Evolutionary conservation across 1,140 invertebrate genomes (phyloP).

Genomic region (Lordiphosa stackelbergi): DNA sequence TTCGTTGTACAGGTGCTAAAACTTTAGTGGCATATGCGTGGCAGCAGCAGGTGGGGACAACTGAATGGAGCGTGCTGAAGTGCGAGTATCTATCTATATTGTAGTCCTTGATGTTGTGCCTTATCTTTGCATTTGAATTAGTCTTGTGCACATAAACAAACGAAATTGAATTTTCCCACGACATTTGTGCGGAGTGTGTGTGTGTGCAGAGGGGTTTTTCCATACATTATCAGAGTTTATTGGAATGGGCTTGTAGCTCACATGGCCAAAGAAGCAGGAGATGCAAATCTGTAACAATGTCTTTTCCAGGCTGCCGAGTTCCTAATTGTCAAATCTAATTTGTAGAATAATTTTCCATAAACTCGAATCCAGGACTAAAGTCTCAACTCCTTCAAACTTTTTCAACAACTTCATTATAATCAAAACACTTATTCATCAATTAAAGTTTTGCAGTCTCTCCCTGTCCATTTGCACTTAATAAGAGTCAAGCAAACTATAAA

Average conservation of each 20-base stretch:
- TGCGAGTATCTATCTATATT: constrained; percentile 46
- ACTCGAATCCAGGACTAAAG: too few species aligned
- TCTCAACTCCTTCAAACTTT: constrained; percentile 1
- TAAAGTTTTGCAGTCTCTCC: neutral
- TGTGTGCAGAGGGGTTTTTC: neutral
- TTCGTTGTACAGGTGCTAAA: constrained; percentile 36
- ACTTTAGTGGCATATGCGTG: constrained; percentile 44
- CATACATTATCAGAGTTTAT: constrained; percentile 16
- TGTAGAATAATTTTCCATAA: neutral
- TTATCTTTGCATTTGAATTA: constrained; percentile 71
- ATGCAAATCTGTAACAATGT: too few species aligned
- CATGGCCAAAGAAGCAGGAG: too few species aligned
- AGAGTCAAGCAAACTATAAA: constrained; percentile 18
- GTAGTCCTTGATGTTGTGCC: constrained; percentile 48
- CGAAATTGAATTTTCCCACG: constrained; percentile 61
- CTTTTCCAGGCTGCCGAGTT: too few species aligned
- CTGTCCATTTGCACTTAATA: neutral
- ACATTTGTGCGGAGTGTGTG: constrained; percentile 24
- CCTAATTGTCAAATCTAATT: too few species aligned
- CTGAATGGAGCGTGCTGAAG: constrained; percentile 29
- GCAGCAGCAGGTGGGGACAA: neutral
- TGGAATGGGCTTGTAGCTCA: neutral
- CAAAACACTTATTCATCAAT: constrained; percentile 8
- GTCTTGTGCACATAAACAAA: constrained; percentile 56
- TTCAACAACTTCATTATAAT: neutral